A percentile compares a stretch with the other conserved stretches of the same genome.
Evolutionary conservation across 2,113 vertebrate genomes (phyloP).

Genomic region (Herpailurus yagouaroundi): DNA sequence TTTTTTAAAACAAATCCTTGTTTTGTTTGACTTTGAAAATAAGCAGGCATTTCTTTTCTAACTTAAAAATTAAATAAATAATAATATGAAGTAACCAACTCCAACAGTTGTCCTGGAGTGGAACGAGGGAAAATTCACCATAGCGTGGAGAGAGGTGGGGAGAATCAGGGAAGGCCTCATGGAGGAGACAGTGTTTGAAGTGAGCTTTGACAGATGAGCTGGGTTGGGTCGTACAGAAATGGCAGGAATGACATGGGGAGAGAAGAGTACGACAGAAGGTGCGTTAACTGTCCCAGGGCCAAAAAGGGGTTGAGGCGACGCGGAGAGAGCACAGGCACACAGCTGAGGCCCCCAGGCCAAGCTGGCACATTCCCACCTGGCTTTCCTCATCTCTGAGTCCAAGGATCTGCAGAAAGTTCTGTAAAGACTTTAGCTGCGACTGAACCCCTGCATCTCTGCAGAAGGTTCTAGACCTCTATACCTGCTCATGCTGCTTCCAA

Average conservation of each 20-base stretch:
- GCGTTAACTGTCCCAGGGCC: background rate
- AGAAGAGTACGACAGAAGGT: rapidly evolving
- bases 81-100: background rate
- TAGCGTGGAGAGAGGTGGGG: background rate
- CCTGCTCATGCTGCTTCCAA: background rate
- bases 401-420: background rate
- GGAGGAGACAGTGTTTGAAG: background rate
- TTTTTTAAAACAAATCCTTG: background rate
- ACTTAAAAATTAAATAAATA: background rate
- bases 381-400: background rate
- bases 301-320: background rate
- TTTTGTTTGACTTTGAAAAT: constrained; percentile 27
- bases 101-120: background rate
- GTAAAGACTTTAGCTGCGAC: background rate
- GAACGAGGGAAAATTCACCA: background rate
- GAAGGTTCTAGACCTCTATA: background rate
- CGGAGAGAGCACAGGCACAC: background rate
- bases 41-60: background rate
- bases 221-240: background rate
- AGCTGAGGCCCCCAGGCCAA: background rate
- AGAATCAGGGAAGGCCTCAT: background rate
- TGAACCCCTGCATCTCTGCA: background rate
- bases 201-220: background rate
- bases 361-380: background rate
- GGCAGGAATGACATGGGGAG: background rate